Base-by-base conservation (phyloP, 2,888 invertebrate genomes). In the Tribolium freemani region DNA sequence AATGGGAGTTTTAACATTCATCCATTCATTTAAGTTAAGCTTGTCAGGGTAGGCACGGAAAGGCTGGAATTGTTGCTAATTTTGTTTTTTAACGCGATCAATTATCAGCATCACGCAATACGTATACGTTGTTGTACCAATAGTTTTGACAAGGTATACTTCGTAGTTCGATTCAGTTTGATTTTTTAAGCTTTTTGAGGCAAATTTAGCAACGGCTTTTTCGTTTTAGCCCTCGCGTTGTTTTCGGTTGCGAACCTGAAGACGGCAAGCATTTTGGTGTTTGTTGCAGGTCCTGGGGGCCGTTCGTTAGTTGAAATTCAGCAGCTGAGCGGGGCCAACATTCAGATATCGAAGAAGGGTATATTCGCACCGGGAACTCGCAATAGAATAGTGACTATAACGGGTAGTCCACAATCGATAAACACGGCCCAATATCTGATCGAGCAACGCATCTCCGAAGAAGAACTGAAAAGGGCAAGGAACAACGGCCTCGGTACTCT, bases 331-430 rank as follows among this genome's bases (percentile, higher is more conserved):
- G 97, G 97, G 87, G 97, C 98, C 88, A 97, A 95, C 90, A 97
- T 98, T 88, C 97, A 98, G 90, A 98, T 98, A 89, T 97, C 97
- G 82, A 98, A 98, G 91, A 98, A 98, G 90, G 97, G 97, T 87
- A 96, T 95, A 85, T 98, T 96, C 90, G 96, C 96, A 84, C 97
- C 98, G 79, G 97, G 97, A 88, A 98, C 97, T 80, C 93, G 97
- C 87, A 97, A 98, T 90, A 94, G 98, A 86, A 96, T 97, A 88
- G 98, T 98, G 81, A 96, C 97, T 88, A 97, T 98, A 88, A 93
- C 94, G 84, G 98, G 98, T 88, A 92, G 93, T 84, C 91, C 93
- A 84, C 92, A 92, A 88, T 94, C 96, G 88, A 96, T 98, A 88
- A 91, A 91, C 87, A 94, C 93, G 88, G 98, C 98, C 87, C 95